Conservation (phyloP, 2,888 invertebrate genomes). For the Pandemis cinnamomeana region DNA sequence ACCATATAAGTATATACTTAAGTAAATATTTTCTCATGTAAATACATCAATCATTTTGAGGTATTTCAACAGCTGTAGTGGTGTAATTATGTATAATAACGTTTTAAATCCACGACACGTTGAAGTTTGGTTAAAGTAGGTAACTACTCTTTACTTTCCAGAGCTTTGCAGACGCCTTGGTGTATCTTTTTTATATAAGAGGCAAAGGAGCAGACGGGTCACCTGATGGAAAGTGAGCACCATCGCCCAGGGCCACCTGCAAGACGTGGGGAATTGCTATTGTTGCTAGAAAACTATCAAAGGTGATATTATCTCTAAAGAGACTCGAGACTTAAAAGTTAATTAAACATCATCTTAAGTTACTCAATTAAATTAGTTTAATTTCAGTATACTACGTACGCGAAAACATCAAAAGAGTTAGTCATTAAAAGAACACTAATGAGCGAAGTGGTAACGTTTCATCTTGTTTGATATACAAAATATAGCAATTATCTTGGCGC, state of each 20-base stretch:
- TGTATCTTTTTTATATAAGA: too few relatives aligned
- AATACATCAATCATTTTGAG: not conserved
- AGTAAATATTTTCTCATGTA: too few relatives aligned
- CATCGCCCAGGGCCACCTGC: too few relatives aligned
- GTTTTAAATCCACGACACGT: not conserved
- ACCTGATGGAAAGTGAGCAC: too few relatives aligned
- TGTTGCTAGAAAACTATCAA: not conserved
- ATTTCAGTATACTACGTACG: not conserved
- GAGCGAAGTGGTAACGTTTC: not conserved
- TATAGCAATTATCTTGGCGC: slow-evolving; percentile 10
- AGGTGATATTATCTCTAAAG: not conserved
- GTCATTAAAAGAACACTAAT: slow-evolving; percentile 4
- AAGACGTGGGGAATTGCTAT: too few relatives aligned
- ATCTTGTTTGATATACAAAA: slow-evolving; percentile 1
- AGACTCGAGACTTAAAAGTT: not conserved
- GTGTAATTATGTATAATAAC: not conserved
- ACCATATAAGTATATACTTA: too few relatives aligned
- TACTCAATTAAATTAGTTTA: not conserved
- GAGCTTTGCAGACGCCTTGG: not conserved
- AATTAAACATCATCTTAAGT: not conserved
- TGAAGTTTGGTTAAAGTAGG: not conserved
- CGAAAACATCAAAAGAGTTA: not conserved
- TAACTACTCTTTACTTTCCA: too few relatives aligned
- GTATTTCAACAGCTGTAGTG: not conserved
- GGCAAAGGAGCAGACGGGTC: too few relatives aligned